Base-by-base conservation (phyloP, 2,113 vertebrate species). In the Solea senegalensis region DNA sequence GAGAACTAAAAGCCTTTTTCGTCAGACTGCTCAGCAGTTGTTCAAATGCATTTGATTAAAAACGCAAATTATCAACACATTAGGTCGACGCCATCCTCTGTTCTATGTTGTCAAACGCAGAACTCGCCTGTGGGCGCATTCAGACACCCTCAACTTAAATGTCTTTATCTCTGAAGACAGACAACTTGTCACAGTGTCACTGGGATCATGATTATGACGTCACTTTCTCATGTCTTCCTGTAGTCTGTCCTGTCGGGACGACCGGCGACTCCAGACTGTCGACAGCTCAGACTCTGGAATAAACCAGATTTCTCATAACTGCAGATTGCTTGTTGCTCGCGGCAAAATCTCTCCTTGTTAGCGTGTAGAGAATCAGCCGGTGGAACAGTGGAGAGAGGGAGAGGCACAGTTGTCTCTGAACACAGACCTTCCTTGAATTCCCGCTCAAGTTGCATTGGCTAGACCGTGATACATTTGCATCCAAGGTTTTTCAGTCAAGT, bases 131-230 rank as follows among this genome's bases (percentile, higher is more conserved):
- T 68, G 27, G 1, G 61, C 69, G 64, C 61, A 49, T 55, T 81
- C 75, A 69, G 60, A 76, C 80, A 77, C 46, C 57, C 69, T 50
- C 16, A 66, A 87, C 86, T 80, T 64, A 74, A 60, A 82, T 65
- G 65, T 48, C 27, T 69, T 12, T 3, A 51, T 73, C 63, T 82
- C 73, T 74, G 58, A 72, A 80, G 74, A 81, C 74, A 28, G 21
- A 78, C 76, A 78, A 62, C 69, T 50, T 4, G 61, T n/a, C 40
- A 72, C 69, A 86, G 79, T 72, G 14, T 67, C 68, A 61, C 70
- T 43, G 11, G 68, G 82, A 74, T 50, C 74, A 44, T 63, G 76
- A 83, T 81, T 82, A 65, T 3, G 15, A 34, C 52, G 72, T 81
- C 76, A 75, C 50, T 62, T 74, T 70, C 26, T 71, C 64, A 57